Conservation (phyloP, 2,113 vertebrate genomes). For the Pachyramphus minor region DNA sequence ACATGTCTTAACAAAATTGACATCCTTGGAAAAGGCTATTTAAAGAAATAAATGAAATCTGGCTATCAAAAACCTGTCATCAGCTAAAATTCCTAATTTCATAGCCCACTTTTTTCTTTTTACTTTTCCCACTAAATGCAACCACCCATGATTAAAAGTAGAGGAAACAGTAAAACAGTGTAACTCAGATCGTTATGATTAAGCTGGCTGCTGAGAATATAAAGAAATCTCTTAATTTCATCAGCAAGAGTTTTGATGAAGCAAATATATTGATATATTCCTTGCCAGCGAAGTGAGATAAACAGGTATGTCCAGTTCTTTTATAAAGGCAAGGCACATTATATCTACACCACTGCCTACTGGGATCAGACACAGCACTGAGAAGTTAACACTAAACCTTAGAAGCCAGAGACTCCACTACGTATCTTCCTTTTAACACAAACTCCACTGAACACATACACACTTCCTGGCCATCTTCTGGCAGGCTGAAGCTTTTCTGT, state of each 20-base stretch:
- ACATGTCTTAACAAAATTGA: not conserved
- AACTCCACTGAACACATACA: not conserved
- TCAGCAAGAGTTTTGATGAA: not conserved
- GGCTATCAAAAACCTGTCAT: not conserved
- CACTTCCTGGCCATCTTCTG: not conserved
- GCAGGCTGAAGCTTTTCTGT: not conserved
- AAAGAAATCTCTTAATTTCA: not conserved
- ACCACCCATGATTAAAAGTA: not conserved
- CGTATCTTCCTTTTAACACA: not conserved
- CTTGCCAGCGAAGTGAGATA: constrained; percentile 2
- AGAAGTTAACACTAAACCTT: not conserved
- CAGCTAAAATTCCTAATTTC: not conserved
- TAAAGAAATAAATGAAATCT: not conserved
- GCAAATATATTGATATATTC: not conserved
- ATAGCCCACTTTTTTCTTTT: not conserved
- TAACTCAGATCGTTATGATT: not conserved
- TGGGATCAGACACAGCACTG: not conserved
- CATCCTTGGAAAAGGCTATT: not conserved
- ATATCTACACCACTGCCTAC: not conserved
- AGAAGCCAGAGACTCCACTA: not conserved
- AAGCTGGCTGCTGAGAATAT: not conserved
- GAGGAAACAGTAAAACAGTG: not conserved
- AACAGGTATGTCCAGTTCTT: constrained; percentile 65
- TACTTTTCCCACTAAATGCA: not conserved
- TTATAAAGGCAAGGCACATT: not conserved